Evolutionary conservation across 2,888 invertebrate species (phyloP).

Genomic region (Caenorhabditis panamensis): DNA sequence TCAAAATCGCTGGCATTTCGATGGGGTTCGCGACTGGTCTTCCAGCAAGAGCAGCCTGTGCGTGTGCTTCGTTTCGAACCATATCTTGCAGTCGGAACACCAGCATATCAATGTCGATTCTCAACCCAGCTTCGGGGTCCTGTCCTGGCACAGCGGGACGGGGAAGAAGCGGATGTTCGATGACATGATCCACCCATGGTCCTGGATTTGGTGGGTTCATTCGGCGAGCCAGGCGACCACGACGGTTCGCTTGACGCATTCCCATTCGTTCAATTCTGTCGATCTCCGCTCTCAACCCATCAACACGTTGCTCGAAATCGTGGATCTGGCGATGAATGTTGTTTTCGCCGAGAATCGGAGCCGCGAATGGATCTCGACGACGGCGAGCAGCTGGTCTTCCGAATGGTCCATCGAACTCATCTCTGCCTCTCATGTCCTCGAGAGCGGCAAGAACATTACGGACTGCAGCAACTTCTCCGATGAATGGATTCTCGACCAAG

Average conservation of each 20-base stretch:
- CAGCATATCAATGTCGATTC: constrained; percentile 19
- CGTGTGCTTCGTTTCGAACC: constrained; percentile 39
- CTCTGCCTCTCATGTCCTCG: not conserved
- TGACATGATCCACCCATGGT: constrained; percentile 11
- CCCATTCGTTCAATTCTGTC: not conserved
- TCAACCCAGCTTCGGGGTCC: not conserved
- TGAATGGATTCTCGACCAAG: not conserved
- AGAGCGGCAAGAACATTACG: constrained; percentile 20
- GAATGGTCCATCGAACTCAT: too few relatives aligned
- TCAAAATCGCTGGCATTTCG: constrained; percentile 26
- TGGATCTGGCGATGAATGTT: not conserved
- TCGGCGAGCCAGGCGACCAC: constrained; percentile 1
- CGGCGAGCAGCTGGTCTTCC: too few relatives aligned
- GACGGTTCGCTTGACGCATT: not conserved
- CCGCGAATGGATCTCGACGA: not conserved
- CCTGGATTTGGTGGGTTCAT: not conserved
- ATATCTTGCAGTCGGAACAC: not conserved
- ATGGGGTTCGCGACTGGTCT: not conserved
- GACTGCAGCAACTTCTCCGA: not conserved
- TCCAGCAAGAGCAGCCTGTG: constrained; percentile 12
- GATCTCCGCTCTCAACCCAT: not conserved
- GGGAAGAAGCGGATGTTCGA: constrained; percentile 1
- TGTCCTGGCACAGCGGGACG: constrained; percentile 1
- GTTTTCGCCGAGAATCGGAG: too few relatives aligned
- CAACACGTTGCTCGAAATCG: constrained; percentile 3